Percentiles rank a stretch among this genome's conserved stretches.
Conservation (phyloP, 23 tunicate species). For the Botrylloides violaceus region DNA sequence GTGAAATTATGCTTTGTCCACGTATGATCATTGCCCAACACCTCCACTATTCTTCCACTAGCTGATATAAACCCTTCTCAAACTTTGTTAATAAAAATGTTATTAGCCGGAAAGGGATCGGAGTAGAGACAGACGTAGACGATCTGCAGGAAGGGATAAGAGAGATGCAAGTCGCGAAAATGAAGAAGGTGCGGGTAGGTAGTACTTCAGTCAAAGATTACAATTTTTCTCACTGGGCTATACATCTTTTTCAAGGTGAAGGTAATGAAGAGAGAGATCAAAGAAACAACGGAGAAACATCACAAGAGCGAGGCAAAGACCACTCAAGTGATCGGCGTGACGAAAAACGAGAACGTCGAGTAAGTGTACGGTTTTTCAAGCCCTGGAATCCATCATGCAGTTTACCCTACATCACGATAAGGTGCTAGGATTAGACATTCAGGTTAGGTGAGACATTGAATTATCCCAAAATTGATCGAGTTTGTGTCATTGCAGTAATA, state of each 20-base stretch:
- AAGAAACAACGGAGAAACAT: neutral
- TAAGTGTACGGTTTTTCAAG: neutral
- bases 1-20: too few relatives aligned
- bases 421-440: too few relatives aligned
- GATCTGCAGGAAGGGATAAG: conserved; percentile 21
- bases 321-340: conserved; percentile 12
- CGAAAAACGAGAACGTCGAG: conserved; percentile 3
- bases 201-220: neutral
- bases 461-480: too few relatives aligned
- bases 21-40: too few relatives aligned
- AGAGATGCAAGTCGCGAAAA: conserved; percentile 23
- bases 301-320: conserved; percentile 10
- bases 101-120: conserved; percentile 23
- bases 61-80: too few relatives aligned
- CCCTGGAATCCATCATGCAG: too few relatives aligned
- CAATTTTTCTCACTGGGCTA: neutral
- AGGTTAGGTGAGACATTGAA: too few relatives aligned
- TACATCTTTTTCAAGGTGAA: conserved; percentile 6
- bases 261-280: conserved; percentile 18
- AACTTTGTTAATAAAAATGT: neutral
- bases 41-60: too few relatives aligned
- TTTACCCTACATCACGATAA: too few relatives aligned
- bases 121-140: conserved; percentile 41
- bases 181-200: conserved; percentile 34
- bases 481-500: too few relatives aligned